These are phyloP conservation scores for Empidonax traillii DNA, from an alignment of 2,113 vertebrate genomes.

Conservation along the genomic window DNA sequence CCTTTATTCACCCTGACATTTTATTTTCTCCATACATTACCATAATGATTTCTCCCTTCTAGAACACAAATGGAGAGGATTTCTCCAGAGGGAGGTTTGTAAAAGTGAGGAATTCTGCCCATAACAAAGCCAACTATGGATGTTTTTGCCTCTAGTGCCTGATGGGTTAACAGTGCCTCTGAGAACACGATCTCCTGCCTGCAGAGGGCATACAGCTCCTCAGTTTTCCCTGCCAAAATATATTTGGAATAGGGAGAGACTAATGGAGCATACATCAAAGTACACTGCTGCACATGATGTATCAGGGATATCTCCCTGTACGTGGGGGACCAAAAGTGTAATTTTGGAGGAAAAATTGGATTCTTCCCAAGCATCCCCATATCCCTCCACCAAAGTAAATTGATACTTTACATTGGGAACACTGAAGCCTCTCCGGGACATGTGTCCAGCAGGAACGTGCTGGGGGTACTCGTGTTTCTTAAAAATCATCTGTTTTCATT, in stretches of 20 bases:
- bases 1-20: neutral
- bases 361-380: neutral
- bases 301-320: neutral
- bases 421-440: neutral
- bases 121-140: neutral
- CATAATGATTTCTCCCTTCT: neutral
- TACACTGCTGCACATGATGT: neutral
- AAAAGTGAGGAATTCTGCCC: neutral
- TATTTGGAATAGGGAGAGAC: neutral
- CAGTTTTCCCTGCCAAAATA: neutral
- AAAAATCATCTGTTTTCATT: conserved; percentile 20
- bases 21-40: neutral
- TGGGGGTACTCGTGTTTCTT: neutral
- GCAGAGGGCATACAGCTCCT: conserved; percentile 17
- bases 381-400: neutral
- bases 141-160: neutral
- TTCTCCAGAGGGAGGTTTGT: neutral
- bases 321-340: neutral
- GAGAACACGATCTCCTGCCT: neutral
- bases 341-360: neutral
- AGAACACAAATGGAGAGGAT: neutral
- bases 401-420: neutral
- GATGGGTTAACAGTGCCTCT: neutral
- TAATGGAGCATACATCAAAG: neutral
- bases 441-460: neutral